A percentile compares a stretch with the other conserved stretches of the same genome.
Conservation (phyloP, 2,888 invertebrate genomes). For the Drosophila kambysellisi region DNA sequence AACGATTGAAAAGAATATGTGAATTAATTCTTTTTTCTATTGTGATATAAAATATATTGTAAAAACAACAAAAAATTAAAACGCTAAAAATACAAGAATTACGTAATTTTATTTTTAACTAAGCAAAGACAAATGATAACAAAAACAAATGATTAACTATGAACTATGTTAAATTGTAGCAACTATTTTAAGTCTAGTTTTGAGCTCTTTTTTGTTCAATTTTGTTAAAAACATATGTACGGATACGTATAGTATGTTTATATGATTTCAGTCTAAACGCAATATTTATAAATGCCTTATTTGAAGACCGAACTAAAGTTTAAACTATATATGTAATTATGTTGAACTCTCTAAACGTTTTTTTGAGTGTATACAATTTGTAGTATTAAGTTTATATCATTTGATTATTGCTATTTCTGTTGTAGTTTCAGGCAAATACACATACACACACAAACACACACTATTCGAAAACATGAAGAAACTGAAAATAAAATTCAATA, state of each 20-base stretch:
- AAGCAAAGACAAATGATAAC: conserved; percentile 55
- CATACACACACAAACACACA: conserved; percentile 27
- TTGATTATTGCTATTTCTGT: conserved; percentile 68
- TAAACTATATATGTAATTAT: conserved; percentile 26
- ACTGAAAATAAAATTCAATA: conserved; percentile 71
- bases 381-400: conserved; percentile 69
- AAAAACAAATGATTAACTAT: conserved; percentile 50
- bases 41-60: conserved; percentile 82
- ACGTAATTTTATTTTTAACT: conserved; percentile 72
- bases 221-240: conserved; percentile 37
- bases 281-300: conserved; percentile 67
- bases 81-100: conserved; percentile 63
- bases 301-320: conserved; percentile 40
- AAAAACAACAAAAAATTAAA: conserved; percentile 56
- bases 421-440: conserved; percentile 53
- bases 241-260: background rate
- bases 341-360: conserved; percentile 40
- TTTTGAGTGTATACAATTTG: conserved; percentile 22
- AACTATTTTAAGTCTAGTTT: conserved; percentile 46
- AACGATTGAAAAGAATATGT: conserved; percentile 77
- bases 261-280: conserved; percentile 39
- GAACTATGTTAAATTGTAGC: conserved; percentile 66
- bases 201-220: conserved; percentile 48
- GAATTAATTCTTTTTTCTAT: conserved; percentile 83
- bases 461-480: conserved; percentile 39